Evolutionary conservation across 2,113 vertebrate species (phyloP).

Genomic region (Microcebus ravelobensis): DNA sequence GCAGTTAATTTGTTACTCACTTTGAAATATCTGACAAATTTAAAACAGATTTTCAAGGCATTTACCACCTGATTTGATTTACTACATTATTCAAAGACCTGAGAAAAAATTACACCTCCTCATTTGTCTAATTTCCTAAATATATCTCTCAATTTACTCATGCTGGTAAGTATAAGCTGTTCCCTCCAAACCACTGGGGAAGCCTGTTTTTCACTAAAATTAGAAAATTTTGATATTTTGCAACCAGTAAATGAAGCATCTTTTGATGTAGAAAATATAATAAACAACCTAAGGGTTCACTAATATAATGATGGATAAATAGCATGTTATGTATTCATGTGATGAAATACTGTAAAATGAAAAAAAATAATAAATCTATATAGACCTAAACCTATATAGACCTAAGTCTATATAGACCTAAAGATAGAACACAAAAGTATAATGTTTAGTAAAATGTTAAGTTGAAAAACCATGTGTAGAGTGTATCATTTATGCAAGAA

Average conservation of each 20-base stretch:
- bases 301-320: background rate
- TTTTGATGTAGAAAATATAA: background rate
- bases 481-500: background rate
- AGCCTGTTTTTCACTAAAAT: background rate
- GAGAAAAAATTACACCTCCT: conserved; percentile 38
- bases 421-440: background rate
- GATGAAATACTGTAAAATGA: background rate
- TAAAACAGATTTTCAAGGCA: conserved; percentile 55
- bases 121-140: conserved; percentile 44
- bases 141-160: background rate
- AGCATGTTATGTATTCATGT: background rate
- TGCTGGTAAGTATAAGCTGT: background rate
- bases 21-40: conserved; percentile 18
- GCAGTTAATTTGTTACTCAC: conserved; percentile 28
- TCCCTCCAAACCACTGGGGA: background rate
- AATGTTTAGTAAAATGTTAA: background rate
- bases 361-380: background rate
- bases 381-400: background rate
- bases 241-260: background rate
- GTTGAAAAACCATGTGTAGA: background rate
- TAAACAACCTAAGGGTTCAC: background rate
- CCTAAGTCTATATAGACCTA: background rate
- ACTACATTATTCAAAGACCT: conserved; percentile 70
- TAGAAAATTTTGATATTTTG: background rate
- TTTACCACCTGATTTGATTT: conserved; percentile 74